Percentiles rank a stretch among this genome's conserved stretches.
Conservation (phyloP, 2,113 vertebrate genomes). For the Dicrurus megarhynchus region DNA sequence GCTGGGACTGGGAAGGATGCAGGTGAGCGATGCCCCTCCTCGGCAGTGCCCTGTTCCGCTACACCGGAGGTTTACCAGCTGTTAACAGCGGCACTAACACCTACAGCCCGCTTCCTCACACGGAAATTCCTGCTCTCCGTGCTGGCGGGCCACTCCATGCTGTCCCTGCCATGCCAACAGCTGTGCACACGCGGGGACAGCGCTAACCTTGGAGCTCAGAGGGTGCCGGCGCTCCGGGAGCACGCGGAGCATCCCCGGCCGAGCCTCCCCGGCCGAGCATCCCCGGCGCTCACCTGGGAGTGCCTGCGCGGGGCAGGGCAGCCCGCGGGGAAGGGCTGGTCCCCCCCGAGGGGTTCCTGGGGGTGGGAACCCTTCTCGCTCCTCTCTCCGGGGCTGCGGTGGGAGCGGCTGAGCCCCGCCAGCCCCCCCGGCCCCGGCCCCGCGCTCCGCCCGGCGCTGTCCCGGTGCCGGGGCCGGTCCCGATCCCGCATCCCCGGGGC, state of each 20-base stretch:
- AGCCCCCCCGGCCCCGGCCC: not conserved
- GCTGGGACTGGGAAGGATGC: not conserved
- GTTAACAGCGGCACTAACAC: accelerated
- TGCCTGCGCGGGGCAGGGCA: not conserved
- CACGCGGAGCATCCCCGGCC: accelerated
- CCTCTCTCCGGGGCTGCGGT: not conserved
- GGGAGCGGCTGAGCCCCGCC: not conserved
- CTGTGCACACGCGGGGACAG: not conserved
- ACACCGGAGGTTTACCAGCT: accelerated
- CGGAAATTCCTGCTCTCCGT: accelerated
- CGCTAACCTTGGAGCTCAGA: accelerated
- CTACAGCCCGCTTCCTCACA: accelerated
- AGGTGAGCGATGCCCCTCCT: not conserved
- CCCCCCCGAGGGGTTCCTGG: not conserved
- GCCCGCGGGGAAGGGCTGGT: not conserved
- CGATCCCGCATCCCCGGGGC: not conserved
- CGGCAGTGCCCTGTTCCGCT: accelerated
- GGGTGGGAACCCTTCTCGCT: not conserved
- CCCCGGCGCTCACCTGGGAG: not conserved
- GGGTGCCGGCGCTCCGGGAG: not conserved
- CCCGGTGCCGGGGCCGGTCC: not conserved
- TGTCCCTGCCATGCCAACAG: accelerated
- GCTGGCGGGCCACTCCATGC: accelerated
- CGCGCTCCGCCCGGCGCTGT: not conserved
- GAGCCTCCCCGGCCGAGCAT: accelerated